Base-by-base conservation (phyloP, 2,888 invertebrate genomes). In the Tetragonula carbonaria region DNA sequence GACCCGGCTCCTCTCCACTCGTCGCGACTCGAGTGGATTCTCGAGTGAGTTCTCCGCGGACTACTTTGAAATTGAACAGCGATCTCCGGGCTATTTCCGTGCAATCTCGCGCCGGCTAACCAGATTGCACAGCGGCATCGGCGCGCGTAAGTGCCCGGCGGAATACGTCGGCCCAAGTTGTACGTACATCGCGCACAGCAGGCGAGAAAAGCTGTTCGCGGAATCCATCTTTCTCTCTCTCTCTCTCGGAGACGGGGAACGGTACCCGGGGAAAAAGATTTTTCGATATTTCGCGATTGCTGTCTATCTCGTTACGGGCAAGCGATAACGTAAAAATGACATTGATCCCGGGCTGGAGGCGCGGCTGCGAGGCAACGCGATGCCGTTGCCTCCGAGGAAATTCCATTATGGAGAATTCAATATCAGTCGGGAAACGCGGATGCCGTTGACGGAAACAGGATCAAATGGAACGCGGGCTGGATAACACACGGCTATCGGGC, bases 71-170 rank as follows among this genome's bases (percentile, higher is more conserved):
- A 85, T 89, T 84, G 85, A 87, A 86, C 80, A 85, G 82, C 87
- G 91, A 93, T 92, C 90, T 92, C 90, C 90, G 87, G 87, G 90
- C 90, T 91, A 93, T 93, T 93, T 91, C 92, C 92, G 90, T 86
- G 90, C 92, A 93, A 93, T 93, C 91, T 93, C 91, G 87, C 78
- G 80, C 85, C 87, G 80, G 87, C 91, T 92, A 93, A 93, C 92
- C 90, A 91, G 91, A 93, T 92, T 91, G 86, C 81, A 33, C 33
- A 80, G 82, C 85, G 87, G 87, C 87, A 83, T 79, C 62, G 72
- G 45, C 28, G 73, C 68, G 78, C 78, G 70, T 86, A 83, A 76
- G 68, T 75, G 65, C 66, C 78, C 45, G 45, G 74, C 73, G 74
- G 72, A 81, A 76, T 76, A 79, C 78, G 82, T 45, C 68, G 33